phyloP scores from a whole-genome alignment of 2,113 vertebrate genomes.

The Axis porcinus region DNA sequence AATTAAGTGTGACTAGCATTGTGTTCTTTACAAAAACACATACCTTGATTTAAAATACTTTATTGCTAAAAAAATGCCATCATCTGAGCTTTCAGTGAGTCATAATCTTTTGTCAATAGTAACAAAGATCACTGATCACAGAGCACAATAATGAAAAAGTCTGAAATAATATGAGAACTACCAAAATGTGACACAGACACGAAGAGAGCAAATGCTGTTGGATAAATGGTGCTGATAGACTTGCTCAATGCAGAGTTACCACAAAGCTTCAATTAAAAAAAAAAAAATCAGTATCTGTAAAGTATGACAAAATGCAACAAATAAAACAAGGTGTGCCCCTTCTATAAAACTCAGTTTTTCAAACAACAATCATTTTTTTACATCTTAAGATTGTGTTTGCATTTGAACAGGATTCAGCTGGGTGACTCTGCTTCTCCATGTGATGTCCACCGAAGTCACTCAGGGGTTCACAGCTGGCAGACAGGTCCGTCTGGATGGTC shows the following conservation, averaged over 20 bases:
- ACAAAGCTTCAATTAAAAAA: neutral
- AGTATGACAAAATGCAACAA: neutral
- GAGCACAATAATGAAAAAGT: neutral
- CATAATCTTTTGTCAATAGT: neutral
- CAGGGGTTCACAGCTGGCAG: neutral
- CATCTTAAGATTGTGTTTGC: neutral
- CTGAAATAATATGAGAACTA: neutral
- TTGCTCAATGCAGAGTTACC: neutral
- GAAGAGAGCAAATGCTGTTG: neutral
- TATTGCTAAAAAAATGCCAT: neutral
- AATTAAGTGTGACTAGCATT: neutral
- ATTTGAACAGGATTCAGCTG: neutral
- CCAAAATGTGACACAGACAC: neutral
- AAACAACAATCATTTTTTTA: neutral
- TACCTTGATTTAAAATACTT: neutral
- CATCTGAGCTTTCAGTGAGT: neutral
- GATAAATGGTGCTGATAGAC: neutral
- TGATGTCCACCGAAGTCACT: neutral
- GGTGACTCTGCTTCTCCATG: neutral
- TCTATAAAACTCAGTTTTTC: neutral
- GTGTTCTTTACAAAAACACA: neutral
- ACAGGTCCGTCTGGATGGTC: no score
- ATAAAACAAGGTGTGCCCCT: neutral
- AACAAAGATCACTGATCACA: neutral
- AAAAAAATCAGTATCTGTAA: neutral